These are phyloP conservation scores for Lacanobia oleracea DNA, from an alignment of 2,888 invertebrate genomes.

Conservation along the genomic window DNA sequence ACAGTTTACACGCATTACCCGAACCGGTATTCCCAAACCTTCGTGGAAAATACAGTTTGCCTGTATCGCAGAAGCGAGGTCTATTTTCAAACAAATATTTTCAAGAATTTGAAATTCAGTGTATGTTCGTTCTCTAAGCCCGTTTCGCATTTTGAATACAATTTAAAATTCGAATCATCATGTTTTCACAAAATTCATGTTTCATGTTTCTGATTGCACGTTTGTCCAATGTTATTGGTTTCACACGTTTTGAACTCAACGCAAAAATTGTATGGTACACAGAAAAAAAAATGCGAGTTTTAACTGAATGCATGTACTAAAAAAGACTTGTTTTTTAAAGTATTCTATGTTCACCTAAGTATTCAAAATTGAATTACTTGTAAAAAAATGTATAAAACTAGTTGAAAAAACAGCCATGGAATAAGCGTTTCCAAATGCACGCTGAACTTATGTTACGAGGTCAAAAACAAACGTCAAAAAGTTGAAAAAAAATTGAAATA, in stretches of 20 bases:
- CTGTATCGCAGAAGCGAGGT: background rate
- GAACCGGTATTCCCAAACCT: slow-evolving; percentile 13
- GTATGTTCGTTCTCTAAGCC: slow-evolving; percentile 6
- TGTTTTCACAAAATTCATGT: slow-evolving; percentile 36
- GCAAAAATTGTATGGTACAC: background rate
- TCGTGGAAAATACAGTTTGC: slow-evolving; percentile 13
- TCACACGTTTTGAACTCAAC: background rate
- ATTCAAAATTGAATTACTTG: too few species aligned
- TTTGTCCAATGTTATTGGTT: slow-evolving; percentile 32
- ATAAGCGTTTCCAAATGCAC: background rate
- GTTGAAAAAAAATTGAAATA: background rate
- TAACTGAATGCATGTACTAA: background rate
- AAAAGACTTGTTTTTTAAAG: too few species aligned
- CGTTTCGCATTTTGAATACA: slow-evolving; percentile 43
- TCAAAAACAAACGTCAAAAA: slow-evolving; percentile 14
- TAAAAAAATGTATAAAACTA: background rate
- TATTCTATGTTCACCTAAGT: too few species aligned
- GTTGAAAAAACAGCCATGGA: too few species aligned
- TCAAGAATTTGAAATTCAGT: slow-evolving; percentile 32
- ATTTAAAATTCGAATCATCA: slow-evolving; percentile 38
- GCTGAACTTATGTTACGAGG: background rate
- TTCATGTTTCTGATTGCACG: slow-evolving; percentile 41
- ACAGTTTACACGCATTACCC: slow-evolving; percentile 1
- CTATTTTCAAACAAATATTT: slow-evolving; percentile 36
- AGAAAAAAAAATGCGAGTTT: too few species aligned